phyloP scores from a whole-genome alignment of 2,888 invertebrate species.

The Campoletis raptor region DNA sequence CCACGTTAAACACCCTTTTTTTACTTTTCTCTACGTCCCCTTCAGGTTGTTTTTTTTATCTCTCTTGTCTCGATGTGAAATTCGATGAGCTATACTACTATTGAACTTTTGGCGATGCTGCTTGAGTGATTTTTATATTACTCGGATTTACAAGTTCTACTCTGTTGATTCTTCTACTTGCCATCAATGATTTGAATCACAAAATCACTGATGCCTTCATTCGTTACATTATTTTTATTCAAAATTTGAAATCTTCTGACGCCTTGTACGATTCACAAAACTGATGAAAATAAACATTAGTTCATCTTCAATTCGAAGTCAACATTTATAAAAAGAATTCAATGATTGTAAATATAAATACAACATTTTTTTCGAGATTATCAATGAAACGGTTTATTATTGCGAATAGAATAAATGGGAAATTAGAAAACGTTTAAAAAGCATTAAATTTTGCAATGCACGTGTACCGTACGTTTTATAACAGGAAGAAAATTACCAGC shows the following conservation, averaged over 20 bases:
- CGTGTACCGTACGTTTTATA: conserved; percentile 23
- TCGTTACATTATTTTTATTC: not conserved
- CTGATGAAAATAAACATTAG: not conserved
- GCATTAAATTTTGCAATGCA: conserved; percentile 1
- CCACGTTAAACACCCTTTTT: conserved; percentile 21
- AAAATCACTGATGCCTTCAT: not conserved
- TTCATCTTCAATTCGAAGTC: not conserved
- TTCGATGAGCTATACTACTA: conserved; percentile 6
- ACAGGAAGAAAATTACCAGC: conserved; percentile 24
- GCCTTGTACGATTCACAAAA: not conserved
- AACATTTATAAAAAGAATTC: not conserved
- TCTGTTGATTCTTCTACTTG: not conserved
- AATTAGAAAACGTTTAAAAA: not conserved
- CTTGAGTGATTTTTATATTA: not conserved
- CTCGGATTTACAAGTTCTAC: not conserved
- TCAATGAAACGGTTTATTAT: not conserved
- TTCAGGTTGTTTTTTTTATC: not conserved
- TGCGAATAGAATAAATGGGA: not conserved
- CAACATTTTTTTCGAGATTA: not conserved
- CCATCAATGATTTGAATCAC: not conserved
- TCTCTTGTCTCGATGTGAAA: conserved; percentile 8
- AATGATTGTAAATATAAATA: not conserved
- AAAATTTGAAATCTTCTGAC: not conserved
- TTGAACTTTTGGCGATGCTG: not conserved
- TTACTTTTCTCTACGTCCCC: not conserved